Evolutionary conservation across 2,888 invertebrate genomes (phyloP).

Genomic region (Pristionchus arcanus): DNA sequence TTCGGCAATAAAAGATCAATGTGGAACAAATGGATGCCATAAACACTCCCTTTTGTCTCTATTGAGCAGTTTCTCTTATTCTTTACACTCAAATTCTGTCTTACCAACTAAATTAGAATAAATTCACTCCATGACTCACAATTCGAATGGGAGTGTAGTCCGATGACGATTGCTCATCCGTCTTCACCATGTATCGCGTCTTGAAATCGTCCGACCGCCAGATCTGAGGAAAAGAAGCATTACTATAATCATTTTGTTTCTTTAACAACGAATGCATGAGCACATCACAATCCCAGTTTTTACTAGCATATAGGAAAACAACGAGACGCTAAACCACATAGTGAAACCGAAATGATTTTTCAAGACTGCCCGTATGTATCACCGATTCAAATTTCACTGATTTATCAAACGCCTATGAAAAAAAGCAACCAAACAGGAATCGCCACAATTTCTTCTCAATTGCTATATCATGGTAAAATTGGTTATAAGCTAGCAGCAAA

Average conservation of each 20-base stretch:
- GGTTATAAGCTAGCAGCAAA: too few species aligned
- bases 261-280: too few species aligned
- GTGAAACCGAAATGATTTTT: not conserved
- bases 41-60: too few species aligned
- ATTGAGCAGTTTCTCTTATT: too few species aligned
- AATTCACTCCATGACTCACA: conserved; percentile 10
- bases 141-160: conserved; percentile 1
- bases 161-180: conserved; percentile 17
- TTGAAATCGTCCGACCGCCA: conserved; percentile 64
- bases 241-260: too few species aligned
- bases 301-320: not conserved
- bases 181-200: conserved; percentile 60
- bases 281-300: not conserved
- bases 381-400: not conserved
- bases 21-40: too few species aligned
- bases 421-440: too few species aligned
- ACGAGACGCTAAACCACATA: not conserved
- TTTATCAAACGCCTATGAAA: too few species aligned
- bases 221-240: conserved; percentile 48
- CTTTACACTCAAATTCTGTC: too few species aligned
- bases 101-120: not conserved
- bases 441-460: too few species aligned
- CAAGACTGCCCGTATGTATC: not conserved
- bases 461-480: too few species aligned
- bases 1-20: too few species aligned